Conservation (phyloP, 2,888 invertebrate species). For the Catonia carolina region DNA sequence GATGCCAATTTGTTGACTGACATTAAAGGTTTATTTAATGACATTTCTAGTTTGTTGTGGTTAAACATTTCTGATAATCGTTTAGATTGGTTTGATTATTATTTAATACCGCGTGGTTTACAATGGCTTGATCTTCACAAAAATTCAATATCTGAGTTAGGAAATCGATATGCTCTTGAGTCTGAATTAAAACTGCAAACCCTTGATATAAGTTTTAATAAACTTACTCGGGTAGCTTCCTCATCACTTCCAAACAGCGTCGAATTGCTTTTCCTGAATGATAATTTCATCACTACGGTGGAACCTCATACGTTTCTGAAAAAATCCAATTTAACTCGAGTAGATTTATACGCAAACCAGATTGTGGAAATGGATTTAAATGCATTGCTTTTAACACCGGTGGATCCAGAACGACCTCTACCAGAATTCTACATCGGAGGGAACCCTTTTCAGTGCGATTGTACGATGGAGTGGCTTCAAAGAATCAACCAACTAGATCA, state of each 20-base stretch:
- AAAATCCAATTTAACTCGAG: constrained; percentile 81
- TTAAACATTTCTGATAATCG: constrained; percentile 87
- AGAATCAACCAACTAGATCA: constrained; percentile 79
- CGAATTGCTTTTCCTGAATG: constrained; percentile 79
- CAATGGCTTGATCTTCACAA: constrained; percentile 88
- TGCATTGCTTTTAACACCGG: constrained; percentile 68
- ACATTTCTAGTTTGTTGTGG: constrained; percentile 78
- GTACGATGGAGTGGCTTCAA: constrained; percentile 93
- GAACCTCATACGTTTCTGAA: constrained; percentile 85
- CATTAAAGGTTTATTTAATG: constrained; percentile 75
- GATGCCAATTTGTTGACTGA: constrained; percentile 79
- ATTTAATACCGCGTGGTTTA: constrained; percentile 70
- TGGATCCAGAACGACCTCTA: constrained; percentile 64
- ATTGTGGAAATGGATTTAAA: constrained; percentile 85
- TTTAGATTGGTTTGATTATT: constrained; percentile 82
- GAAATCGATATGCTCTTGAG: constrained; percentile 64
- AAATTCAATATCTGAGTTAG: constrained; percentile 72
- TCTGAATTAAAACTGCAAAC: constrained; percentile 70
- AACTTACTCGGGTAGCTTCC: constrained; percentile 67
- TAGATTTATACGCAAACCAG: constrained; percentile 88
- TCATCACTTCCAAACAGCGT: constrained; percentile 76
- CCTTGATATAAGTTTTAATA: constrained; percentile 86
- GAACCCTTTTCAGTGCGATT: constrained; percentile 91
- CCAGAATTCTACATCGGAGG: constrained; percentile 91
- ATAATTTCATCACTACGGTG: constrained; percentile 77